Conservation (phyloP, 2,113 vertebrate species). For the Capreolus pygargus region DNA sequence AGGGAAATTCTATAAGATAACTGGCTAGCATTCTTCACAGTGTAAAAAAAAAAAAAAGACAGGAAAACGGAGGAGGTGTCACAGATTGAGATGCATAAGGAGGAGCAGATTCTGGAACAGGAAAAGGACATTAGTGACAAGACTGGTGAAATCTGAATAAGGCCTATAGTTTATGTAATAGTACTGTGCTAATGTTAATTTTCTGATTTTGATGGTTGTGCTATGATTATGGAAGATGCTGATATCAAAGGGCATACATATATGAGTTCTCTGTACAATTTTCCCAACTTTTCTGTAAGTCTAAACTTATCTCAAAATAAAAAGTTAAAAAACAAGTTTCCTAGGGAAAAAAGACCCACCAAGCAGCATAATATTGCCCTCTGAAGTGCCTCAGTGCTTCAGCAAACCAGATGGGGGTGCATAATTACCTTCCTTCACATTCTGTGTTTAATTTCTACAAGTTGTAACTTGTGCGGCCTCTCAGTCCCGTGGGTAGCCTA, state of each 20-base stretch:
- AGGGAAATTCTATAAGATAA: background rate
- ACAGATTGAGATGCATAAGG: background rate
- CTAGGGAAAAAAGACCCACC: background rate
- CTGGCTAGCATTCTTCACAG: background rate
- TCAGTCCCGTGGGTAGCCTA: slow-evolving; percentile 61
- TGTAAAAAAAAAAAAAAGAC: background rate
- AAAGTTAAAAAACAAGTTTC: slow-evolving; percentile 25
- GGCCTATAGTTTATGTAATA: background rate
- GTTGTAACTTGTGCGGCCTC: slow-evolving; percentile 78
- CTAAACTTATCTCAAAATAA: slow-evolving; percentile 49
- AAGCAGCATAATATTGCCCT: slow-evolving; percentile 50
- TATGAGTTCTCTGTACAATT: background rate
- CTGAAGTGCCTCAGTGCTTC: slow-evolving; percentile 56
- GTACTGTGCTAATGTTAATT: background rate
- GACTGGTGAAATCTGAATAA: background rate
- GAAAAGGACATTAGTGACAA: background rate
- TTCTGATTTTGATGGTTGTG: background rate
- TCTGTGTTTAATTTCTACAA: slow-evolving; percentile 81
- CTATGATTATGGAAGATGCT: background rate
- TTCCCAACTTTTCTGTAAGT: slow-evolving; percentile 19
- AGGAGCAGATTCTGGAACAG: background rate
- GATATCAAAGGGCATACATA: background rate
- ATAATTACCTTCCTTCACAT: slow-evolving; percentile 77
- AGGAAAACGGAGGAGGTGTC: background rate
- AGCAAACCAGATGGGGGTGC: slow-evolving; percentile 74